These are phyloP conservation scores for Eupithecia pulchellata DNA, from an alignment of 2,888 invertebrate species.

Conservation along the genomic window DNA sequence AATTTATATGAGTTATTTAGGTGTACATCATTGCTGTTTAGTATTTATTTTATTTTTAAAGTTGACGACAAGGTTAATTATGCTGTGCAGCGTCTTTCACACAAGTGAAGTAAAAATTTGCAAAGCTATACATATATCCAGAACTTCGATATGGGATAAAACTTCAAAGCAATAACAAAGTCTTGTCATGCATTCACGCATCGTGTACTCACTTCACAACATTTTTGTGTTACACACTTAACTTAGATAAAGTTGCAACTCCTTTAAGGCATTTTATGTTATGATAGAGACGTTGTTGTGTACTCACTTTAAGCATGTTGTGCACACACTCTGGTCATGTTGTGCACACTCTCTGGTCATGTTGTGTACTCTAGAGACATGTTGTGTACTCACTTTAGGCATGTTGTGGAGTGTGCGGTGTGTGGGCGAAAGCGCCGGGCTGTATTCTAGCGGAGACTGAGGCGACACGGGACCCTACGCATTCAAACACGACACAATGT, in stretches of 20 bases:
- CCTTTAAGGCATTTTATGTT: too few species aligned
- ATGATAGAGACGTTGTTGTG: too few species aligned
- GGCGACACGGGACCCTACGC: slow-evolving; percentile 85
- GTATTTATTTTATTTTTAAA: not conserved
- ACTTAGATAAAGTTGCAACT: too few species aligned
- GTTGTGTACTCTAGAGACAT: not conserved
- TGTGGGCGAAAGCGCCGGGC: slow-evolving; percentile 79
- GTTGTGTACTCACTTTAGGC: slow-evolving; percentile 53
- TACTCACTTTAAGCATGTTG: not conserved
- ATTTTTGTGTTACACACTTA: too few species aligned
- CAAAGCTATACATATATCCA: not conserved
- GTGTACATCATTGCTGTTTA: not conserved
- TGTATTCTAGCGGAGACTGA: slow-evolving; percentile 83
- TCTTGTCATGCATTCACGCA: not conserved
- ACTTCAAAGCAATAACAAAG: not conserved
- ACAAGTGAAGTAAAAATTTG: not conserved
- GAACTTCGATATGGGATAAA: not conserved
- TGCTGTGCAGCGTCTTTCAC: not conserved
- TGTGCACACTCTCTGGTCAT: not conserved
- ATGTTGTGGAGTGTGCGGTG: slow-evolving; percentile 61
- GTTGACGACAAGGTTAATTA: not conserved
- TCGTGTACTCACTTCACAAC: not conserved
- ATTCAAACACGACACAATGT: slow-evolving; percentile 18
- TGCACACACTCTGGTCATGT: not conserved
- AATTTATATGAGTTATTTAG: not conserved